Evolutionary conservation across 2,888 invertebrate genomes (phyloP), one percentile per base, ranked within the genome.

Genomic region (Drosophila meridiana): DNA sequence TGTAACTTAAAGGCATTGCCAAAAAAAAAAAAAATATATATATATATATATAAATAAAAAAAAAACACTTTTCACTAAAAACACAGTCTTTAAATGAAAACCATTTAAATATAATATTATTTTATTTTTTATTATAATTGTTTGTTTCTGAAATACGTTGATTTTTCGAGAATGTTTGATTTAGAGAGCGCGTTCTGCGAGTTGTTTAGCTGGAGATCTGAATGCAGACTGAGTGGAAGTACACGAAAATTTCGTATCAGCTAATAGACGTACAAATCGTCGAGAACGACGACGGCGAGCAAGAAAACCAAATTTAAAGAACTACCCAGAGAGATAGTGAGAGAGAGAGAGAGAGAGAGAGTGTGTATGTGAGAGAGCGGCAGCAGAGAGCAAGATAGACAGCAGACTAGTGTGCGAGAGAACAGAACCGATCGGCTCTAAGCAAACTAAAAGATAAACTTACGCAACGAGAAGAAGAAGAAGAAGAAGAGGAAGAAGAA

Each of bases 141-240:
- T 11, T 42, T 42, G 20, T 36, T 42, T 56, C 20, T 36, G 1
- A 26, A 38, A 30, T 11, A 28, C 30, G n/a, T 5, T 38, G 42
- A 56, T 14, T 45, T 48, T 61, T 59, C 30, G 34, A 75, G 59
- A 55, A 45, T 60, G 13, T 67, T 43, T 42, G 28, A 59, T 58
- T 47, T 13, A 11, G 11, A 42, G 43, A 62, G 60, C 69, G 68
- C 69, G 75, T 69, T 63, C 28, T 59, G 55, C 55, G 43, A 62
- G 56, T 91, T 80, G 87, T 83, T 82, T 87, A 69, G 85, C 69
- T 85, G 87, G 79, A 89, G 90, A 89, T 91, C 92, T 91, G 86
- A 91, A 90, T 83, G 87, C 83, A 89, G 90, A 91, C 91, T 91
- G 92, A 91, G 72, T 80, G 80, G 88, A 78, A 91, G 89, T 77